phyloP scores from a whole-genome alignment of 2,888 invertebrate species.

The Empis stercorea region DNA sequence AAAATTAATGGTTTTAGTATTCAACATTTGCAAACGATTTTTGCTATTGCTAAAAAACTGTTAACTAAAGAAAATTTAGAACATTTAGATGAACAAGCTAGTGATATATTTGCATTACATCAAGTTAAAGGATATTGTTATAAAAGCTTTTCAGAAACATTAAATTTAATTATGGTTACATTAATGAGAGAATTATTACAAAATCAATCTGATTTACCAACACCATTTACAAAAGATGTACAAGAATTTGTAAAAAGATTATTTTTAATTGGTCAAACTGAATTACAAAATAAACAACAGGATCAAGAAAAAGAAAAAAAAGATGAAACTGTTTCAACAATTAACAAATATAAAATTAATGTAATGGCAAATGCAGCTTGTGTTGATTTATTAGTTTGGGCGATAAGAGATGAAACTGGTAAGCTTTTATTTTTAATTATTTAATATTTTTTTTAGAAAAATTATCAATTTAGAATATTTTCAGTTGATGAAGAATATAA shows the following conservation, averaged over 20 bases:
- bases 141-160: conserved; percentile 86
- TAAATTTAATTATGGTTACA: conserved; percentile 87
- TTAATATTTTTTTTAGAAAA: background rate
- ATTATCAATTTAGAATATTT: conserved; percentile 28
- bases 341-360: conserved; percentile 86
- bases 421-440: conserved; percentile 18
- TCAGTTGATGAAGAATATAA: conserved; percentile 59
- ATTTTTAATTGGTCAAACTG: conserved; percentile 86
- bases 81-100: conserved; percentile 71
- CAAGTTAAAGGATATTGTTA: conserved; percentile 78
- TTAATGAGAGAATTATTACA: conserved; percentile 80
- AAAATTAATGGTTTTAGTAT: conserved; percentile 45
- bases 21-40: conserved; percentile 65
- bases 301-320: conserved; percentile 74
- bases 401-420: conserved; percentile 94
- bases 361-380: conserved; percentile 96
- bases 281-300: conserved; percentile 74
- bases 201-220: conserved; percentile 77
- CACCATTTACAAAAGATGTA: conserved; percentile 85
- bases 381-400: conserved; percentile 95
- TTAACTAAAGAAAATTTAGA: conserved; percentile 70
- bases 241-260: conserved; percentile 81
- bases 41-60: conserved; percentile 69
- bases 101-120: conserved; percentile 61
- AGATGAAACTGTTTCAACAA: conserved; percentile 52